Percentiles rank a stretch among this genome's conserved stretches.
Evolutionary conservation across 2,888 invertebrate genomes (phyloP).

Genomic region (Cephus runcator): DNA sequence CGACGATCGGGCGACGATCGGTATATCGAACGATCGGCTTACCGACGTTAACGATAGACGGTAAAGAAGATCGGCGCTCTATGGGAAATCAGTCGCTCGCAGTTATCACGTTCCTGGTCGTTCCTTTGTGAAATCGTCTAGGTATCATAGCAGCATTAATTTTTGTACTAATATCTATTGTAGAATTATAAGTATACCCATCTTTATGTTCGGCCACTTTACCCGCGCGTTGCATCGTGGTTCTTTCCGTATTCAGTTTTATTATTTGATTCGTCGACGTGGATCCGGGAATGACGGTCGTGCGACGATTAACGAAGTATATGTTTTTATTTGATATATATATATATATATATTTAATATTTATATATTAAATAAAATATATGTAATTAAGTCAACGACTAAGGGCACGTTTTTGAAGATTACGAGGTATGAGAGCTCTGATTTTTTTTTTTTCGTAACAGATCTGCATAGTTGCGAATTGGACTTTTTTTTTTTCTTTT

Average conservation of each 20-base stretch:
- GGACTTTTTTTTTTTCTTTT: background rate
- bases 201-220: slow-evolving; percentile 31
- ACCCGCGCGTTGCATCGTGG: background rate
- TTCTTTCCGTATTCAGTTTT: background rate
- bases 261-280: background rate
- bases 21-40: background rate
- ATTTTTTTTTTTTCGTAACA: background rate
- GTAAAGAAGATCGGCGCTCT: background rate
- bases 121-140: slow-evolving; percentile 53
- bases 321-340: background rate
- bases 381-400: background rate
- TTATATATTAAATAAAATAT: background rate
- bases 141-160: slow-evolving; percentile 58
- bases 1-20: background rate
- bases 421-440: background rate
- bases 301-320: background rate
- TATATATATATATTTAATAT: too few relatives aligned
- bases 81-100: background rate
- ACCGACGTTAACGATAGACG: background rate
- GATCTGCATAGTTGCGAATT: background rate
- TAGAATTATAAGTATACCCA: slow-evolving; percentile 53
- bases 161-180: slow-evolving; percentile 64
- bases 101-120: slow-evolving; percentile 43
- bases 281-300: background rate
- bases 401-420: background rate